phyloP scores from a whole-genome alignment of 2,888 invertebrate genomes.

The Thalpophila matura region DNA sequence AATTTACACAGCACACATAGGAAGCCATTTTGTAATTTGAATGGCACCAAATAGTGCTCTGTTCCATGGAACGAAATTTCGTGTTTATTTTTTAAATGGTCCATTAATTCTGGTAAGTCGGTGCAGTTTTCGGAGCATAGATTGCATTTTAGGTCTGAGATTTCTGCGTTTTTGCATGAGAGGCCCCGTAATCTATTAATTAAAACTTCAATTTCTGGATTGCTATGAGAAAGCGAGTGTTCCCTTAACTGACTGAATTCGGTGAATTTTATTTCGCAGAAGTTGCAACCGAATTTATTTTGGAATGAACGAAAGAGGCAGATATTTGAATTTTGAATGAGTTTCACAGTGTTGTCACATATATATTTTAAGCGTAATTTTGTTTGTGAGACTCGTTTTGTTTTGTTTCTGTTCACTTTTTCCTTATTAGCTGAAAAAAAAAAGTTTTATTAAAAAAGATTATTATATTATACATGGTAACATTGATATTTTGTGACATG shows the following conservation, averaged over 20 bases:
- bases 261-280: conserved; percentile 69
- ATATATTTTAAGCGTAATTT: conserved; percentile 25
- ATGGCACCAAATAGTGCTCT: conserved; percentile 72
- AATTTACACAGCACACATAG: conserved; percentile 67
- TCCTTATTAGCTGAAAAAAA: conserved; percentile 37
- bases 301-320: conserved; percentile 74
- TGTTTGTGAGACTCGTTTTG: conserved; percentile 2
- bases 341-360: conserved; percentile 72
- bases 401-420: background rate
- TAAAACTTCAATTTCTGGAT: conserved; percentile 59
- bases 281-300: conserved; percentile 73
- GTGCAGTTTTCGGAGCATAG: conserved; percentile 63
- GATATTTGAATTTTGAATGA: conserved; percentile 76
- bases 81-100: conserved; percentile 70
- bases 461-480: background rate
- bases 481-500: background rate
- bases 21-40: conserved; percentile 65
- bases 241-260: conserved; percentile 67
- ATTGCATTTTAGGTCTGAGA: conserved; percentile 72
- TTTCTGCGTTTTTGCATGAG: conserved; percentile 73
- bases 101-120: conserved; percentile 62
- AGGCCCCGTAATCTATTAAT: conserved; percentile 66
- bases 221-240: conserved; percentile 66
- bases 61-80: conserved; percentile 60
- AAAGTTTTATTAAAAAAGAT: background rate